phyloP scores from a whole-genome alignment of 2,797 vertebrate genomes.

The Rachycentron canadum region DNA sequence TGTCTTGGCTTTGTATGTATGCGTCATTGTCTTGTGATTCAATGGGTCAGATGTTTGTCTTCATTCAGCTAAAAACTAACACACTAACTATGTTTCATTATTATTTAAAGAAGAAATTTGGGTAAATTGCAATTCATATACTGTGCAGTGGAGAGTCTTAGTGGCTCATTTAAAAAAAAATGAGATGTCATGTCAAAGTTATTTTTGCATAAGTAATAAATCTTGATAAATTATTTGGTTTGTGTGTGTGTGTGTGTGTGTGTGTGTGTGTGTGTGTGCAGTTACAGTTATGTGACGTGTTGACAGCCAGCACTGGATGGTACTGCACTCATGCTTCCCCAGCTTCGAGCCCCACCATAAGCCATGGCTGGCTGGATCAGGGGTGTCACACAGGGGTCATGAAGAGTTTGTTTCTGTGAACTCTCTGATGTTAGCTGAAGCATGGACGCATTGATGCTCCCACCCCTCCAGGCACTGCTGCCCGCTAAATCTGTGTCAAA shows the following conservation, averaged over 20 bases:
- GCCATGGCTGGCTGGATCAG: conserved; percentile 57
- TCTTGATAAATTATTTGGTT: conserved; percentile 19
- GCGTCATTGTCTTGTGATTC: no score
- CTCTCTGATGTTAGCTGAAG: conserved; percentile 69
- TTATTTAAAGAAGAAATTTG: background rate
- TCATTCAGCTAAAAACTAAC: background rate
- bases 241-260: background rate
- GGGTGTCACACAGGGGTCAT: conserved; percentile 72
- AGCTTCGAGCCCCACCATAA: conserved; percentile 51
- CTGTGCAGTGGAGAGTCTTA: background rate
- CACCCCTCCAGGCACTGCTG: conserved; percentile 59
- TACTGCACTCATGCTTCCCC: conserved; percentile 21
- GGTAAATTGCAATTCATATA: background rate
- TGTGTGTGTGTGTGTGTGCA: background rate
- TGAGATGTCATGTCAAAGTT: background rate
- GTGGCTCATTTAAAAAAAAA: background rate
- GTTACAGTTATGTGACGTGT: background rate
- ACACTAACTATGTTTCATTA: background rate
- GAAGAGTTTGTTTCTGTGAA: conserved; percentile 72
- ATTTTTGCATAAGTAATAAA: background rate
- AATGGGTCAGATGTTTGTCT: background rate
- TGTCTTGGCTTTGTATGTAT: background rate
- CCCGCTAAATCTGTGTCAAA: conserved; percentile 76
- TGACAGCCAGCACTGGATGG: conserved; percentile 39
- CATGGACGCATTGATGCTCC: conserved; percentile 62